phyloP scores from a whole-genome alignment of 2,797 vertebrate genomes.

The Micrastur ruficollis region DNA sequence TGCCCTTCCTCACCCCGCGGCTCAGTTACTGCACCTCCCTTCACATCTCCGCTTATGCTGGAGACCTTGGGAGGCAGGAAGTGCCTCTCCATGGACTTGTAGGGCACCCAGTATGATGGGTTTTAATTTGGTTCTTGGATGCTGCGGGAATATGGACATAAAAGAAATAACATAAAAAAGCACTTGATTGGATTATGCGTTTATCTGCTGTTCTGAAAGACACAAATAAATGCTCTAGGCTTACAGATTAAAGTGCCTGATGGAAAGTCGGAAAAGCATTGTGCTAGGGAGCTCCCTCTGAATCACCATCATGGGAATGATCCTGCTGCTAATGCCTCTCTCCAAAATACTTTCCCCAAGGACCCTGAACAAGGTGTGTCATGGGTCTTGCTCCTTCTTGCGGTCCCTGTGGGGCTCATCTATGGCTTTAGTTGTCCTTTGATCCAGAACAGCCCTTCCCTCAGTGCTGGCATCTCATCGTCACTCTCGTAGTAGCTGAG shows the following conservation, averaged over 20 bases:
- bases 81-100: not conserved
- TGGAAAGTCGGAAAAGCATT: not conserved
- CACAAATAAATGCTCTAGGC: not conserved
- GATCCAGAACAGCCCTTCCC: not conserved
- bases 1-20: not conserved
- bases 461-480: no score
- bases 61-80: not conserved
- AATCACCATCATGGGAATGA: not conserved
- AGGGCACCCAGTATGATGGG: no score
- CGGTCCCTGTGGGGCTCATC: not conserved
- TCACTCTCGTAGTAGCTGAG: not conserved
- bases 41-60: not conserved
- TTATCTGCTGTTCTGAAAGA: not conserved
- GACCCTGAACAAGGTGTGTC: no score
- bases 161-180: not conserved
- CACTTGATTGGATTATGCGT: not conserved
- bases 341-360: not conserved
- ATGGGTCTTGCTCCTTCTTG: not conserved
- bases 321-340: not conserved
- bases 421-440: not conserved
- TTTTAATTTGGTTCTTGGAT: not conserved
- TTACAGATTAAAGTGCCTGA: not conserved
- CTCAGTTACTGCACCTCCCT: not conserved
- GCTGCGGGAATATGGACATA: not conserved
- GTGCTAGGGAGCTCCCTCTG: not conserved